Evolutionary conservation across 2,888 invertebrate species (phyloP).

Genomic region (Cactoblastis cactorum): DNA sequence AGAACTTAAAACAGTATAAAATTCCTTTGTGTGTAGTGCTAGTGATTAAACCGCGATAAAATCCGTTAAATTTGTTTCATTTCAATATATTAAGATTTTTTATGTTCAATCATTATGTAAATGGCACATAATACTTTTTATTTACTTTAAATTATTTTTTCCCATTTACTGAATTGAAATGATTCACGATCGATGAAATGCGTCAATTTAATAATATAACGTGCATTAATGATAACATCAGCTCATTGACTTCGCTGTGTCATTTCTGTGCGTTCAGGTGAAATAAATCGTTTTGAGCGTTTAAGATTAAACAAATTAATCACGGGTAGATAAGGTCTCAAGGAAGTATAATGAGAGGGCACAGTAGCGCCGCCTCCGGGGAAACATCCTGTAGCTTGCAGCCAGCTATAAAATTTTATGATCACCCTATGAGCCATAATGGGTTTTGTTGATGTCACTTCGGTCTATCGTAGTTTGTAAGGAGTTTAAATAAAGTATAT

Average conservation of each 20-base stretch:
- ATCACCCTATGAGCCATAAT: constrained; percentile 65
- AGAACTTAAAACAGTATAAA: too few relatives aligned
- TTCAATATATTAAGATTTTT: too few relatives aligned
- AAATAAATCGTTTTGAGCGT: constrained; percentile 44
- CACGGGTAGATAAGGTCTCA: constrained; percentile 64
- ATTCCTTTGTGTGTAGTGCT: too few relatives aligned
- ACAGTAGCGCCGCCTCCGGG: constrained; percentile 46
- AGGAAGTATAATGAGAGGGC: constrained; percentile 50
- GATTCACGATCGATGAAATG: too few relatives aligned
- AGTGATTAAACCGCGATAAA: too few relatives aligned
- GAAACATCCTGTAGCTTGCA: constrained; percentile 52
- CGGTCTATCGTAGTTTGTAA: constrained; percentile 55
- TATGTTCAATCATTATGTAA: too few relatives aligned
- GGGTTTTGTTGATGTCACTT: constrained; percentile 63
- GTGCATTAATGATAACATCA: constrained; percentile 2
- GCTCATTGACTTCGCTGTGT: constrained; percentile 27
- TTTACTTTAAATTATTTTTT: too few relatives aligned
- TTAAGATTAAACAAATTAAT: constrained; percentile 70
- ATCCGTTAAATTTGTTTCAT: too few relatives aligned
- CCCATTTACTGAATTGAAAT: too few relatives aligned
- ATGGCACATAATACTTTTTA: too few relatives aligned
- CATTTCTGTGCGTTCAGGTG: constrained; percentile 32
- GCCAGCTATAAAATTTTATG: constrained; percentile 71
- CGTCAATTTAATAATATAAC: too few relatives aligned
- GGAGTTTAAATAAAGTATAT: constrained; percentile 36